Evolutionary conservation across 1,140 invertebrate genomes (phyloP), one percentile per base, ranked within the genome.

Genomic region (Anoplophora glabripennis): DNA sequence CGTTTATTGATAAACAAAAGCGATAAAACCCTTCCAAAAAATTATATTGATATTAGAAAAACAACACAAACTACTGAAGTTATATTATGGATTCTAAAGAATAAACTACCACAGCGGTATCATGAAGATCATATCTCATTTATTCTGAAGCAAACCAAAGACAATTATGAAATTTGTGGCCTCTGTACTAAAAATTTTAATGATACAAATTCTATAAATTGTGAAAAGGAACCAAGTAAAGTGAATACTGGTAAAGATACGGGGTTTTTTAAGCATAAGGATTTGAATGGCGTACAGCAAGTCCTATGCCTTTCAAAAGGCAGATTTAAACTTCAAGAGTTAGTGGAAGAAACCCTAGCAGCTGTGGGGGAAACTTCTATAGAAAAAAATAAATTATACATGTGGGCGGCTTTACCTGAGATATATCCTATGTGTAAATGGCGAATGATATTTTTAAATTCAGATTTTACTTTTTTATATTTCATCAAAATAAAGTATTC

Each of bases 371-470:
- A 46, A 18, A 15, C 9, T 35, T 15, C 41, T 1, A 21, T 17
- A 4, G 58, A 58, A 18, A 62, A 49, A 17, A 11, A n/a, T 36
- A 49, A 61, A 33, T 45, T 63, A 36, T 57, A 59, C 35, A 61
- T 65, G 63, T 60, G 59, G 54, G 60, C 45, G 10, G 56, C 40
- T 8, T 41, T 72, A 11, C 70, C 70, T 8, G 49, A 54, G 52
- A 51, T 66, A 1, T 17, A 36, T n/a, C 51, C 54, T 33, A 18
- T 57, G 18, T 59, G 36, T 15, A 62, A 64, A 61, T 72, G 70
- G 70, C 56, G 65, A 12, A 59, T 70, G 42, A 46, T 72, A 37
- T 70, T 67, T 56, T 42, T 72, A 12, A 65, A 70, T 18, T 59
- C 64, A 0, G 65, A 71, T 48, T 72, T 72, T 46, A 53, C 41